These are phyloP conservation scores for Eilema sororculum DNA, from an alignment of 2,888 invertebrate genomes.

Conservation along the genomic window DNA sequence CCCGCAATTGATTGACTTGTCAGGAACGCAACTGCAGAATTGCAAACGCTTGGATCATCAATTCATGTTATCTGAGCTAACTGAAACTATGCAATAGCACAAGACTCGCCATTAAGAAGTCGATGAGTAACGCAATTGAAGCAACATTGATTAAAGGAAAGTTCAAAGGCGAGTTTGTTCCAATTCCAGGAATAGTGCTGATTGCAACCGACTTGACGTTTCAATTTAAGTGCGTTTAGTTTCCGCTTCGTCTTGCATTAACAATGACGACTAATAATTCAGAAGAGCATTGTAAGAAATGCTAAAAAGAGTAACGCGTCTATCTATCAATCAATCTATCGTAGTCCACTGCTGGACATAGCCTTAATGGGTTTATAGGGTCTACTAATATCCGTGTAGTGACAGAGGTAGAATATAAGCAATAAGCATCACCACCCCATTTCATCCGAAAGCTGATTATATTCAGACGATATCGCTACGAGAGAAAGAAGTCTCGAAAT, in stretches of 20 bases:
- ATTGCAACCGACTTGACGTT: background rate
- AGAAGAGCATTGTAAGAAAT: background rate
- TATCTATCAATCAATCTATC: no score
- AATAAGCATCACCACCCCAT: no score
- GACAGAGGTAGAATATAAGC: no score
- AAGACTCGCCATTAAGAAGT: background rate
- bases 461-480: no score
- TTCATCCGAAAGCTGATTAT: no score
- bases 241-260: background rate
- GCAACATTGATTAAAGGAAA: conserved; percentile 1
- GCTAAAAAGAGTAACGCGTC: no score
- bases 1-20: background rate
- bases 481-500: no score
- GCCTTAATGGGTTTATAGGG: no score
- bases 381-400: no score
- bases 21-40: background rate
- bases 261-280: background rate
- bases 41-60: background rate
- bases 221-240: background rate
- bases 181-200: background rate
- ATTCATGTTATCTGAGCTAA: background rate
- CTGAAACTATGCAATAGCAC: background rate
- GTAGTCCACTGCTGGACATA: no score
- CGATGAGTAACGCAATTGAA: background rate
- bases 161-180: conserved; percentile 2